Evolutionary conservation across 2,888 invertebrate genomes (phyloP).

Genomic region (Chrysomela aeneicollis): DNA sequence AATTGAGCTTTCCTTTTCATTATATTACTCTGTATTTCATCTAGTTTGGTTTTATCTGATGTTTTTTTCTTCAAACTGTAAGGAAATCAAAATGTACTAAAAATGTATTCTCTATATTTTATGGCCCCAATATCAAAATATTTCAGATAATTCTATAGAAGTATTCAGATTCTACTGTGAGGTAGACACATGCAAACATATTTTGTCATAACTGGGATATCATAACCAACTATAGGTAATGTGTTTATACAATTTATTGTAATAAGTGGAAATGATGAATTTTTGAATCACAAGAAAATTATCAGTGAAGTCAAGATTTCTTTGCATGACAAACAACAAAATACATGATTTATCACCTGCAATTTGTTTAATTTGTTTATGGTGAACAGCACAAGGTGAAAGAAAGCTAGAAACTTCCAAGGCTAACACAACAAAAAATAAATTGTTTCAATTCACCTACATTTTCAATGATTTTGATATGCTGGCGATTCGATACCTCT

Average conservation of each 20-base stretch:
- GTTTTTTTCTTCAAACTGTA: conserved; percentile 53
- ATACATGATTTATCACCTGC: background rate
- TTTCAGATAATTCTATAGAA: no score
- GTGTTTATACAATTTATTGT: no score
- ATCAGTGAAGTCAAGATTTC: background rate
- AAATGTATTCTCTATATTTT: background rate
- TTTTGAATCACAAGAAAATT: no score
- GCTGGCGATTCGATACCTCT: conserved; percentile 87
- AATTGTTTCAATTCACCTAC: conserved; percentile 65
- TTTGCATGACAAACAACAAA: background rate
- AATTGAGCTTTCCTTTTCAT: conserved; percentile 85
- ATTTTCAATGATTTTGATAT: conserved; percentile 80
- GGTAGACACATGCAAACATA: no score
- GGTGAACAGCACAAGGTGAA: background rate
- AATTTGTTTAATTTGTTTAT: background rate
- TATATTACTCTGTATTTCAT: conserved; percentile 78
- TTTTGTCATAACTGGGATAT: no score
- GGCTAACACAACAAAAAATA: background rate
- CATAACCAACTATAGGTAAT: no score
- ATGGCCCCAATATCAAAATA: no score
- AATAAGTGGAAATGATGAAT: no score
- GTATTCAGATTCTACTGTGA: no score
- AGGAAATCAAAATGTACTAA: conserved; percentile 8
- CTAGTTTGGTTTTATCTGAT: conserved; percentile 66
- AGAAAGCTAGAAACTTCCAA: background rate